Evolutionary conservation across 2,113 vertebrate genomes (phyloP), one percentile per base, ranked within the genome.

Genomic region (Bucco capensis): DNA sequence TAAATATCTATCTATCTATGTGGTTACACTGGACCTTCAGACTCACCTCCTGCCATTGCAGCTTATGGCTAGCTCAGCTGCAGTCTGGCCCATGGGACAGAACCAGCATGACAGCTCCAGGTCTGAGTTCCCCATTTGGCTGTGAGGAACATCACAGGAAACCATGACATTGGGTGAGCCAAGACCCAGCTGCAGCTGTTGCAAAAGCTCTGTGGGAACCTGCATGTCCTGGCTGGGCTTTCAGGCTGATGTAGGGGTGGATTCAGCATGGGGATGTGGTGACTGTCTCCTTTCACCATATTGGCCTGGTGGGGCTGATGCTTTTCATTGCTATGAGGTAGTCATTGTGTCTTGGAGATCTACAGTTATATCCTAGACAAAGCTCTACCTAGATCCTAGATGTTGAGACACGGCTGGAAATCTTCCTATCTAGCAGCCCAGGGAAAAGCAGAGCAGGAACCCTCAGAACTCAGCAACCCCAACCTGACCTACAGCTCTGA

Each of bases 131-230:
- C 86, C 90, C 84, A 84, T 82, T 27, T 35, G 38, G 50, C 17
- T 0, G 1, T 64, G 75, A 82, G 69, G 51, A 88, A 91, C 1
- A 0, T 74, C 2, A 0, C 67, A 73, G 93, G 79, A 77, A 92
- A 49, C 88, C 83, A 50, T 1, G 0, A 14, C 0, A 9, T 60
- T 88, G 92, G 86, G 79, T 51, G 74, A 94, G 69, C 14, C 88
- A 91, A 60, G 66, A 46, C 33, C 49, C 77, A 83, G 12, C 74
- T 25, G 70, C 4, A 15, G 74, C 58, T 61, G 1, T 90, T 88
- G 88, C 83, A 92, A 94, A 93, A 90, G 62, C 46, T 54, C 50
- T 82, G 62, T 76, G 90, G 78, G 90, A 86, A 90, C 51, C 70
- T 33, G 22, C 25, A 38, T 0, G 1, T 40, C 49, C 80, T 30